These are phyloP conservation scores for Sclerurus mexicanus DNA, from an alignment of 2,113 vertebrate species.

Conservation along the genomic window DNA sequence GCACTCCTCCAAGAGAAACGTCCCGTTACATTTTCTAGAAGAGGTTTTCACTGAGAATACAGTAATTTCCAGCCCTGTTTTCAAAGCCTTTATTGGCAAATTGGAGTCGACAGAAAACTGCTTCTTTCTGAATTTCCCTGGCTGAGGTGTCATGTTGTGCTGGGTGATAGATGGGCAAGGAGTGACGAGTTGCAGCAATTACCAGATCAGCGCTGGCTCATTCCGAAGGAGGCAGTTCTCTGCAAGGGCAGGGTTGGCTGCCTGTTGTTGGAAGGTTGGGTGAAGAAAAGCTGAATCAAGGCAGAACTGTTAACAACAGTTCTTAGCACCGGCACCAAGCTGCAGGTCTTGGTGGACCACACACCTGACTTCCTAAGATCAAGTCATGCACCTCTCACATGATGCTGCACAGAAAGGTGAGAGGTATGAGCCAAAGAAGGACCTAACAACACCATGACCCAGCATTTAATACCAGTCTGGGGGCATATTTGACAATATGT, in stretches of 20 bases:
- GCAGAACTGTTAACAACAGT: neutral
- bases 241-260: neutral
- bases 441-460: rapidly evolving
- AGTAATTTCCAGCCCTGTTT: neutral
- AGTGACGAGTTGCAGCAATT: neutral
- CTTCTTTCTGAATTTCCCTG: slow-evolving; percentile 16
- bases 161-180: neutral
- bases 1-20: neutral
- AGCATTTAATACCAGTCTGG: neutral
- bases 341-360: neutral
- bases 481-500: neutral
- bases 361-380: neutral
- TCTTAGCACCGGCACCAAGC: neutral
- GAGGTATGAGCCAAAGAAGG: neutral
- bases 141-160: neutral
- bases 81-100: slow-evolving; percentile 1
- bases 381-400: neutral
- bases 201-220: neutral
- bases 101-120: slow-evolving; percentile 38
- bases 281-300: neutral
- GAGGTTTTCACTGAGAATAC: neutral
- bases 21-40: neutral
- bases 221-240: neutral
- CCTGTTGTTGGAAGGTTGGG: neutral
- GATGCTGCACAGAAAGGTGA: neutral